Evolutionary conservation across 2,888 invertebrate genomes (phyloP).

Genomic region (Tachystola acroxantha): DNA sequence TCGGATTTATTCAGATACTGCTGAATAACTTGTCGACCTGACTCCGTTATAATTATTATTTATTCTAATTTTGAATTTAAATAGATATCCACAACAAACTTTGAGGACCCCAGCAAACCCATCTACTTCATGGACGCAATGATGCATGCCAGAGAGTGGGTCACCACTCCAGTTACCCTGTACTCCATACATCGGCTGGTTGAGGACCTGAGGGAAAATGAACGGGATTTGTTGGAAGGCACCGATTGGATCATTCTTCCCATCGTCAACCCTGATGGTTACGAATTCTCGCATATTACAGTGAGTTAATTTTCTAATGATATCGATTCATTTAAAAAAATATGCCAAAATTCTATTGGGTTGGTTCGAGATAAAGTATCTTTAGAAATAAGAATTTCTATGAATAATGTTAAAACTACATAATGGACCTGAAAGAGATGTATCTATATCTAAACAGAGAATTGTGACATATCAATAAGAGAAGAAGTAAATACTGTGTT

Average conservation of each 20-base stretch:
- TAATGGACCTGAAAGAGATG: too few species aligned
- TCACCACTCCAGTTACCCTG: slow-evolving; percentile 78
- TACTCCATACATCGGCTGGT: slow-evolving; percentile 79
- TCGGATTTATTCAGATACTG: not conserved
- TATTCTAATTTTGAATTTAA: slow-evolving; percentile 34
- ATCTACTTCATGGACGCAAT: slow-evolving; percentile 76
- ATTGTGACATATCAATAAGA: too few species aligned
- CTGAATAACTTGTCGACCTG: not conserved
- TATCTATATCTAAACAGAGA: too few species aligned
- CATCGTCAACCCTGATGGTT: too few species aligned
- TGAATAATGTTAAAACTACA: too few species aligned
- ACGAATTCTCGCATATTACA: too few species aligned
- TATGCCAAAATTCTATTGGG: too few species aligned
- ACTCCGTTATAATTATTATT: not conserved
- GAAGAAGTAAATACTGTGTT: too few species aligned
- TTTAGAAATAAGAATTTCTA: too few species aligned
- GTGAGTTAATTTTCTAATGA: too few species aligned
- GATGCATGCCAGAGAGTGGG: slow-evolving; percentile 84
- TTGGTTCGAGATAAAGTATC: too few species aligned
- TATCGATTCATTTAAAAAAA: too few species aligned
- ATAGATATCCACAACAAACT: slow-evolving; percentile 77
- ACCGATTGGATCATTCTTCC: slow-evolving; percentile 84
- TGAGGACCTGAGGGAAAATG: slow-evolving; percentile 53
- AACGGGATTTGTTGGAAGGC: slow-evolving; percentile 63
- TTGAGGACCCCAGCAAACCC: slow-evolving; percentile 51